Conservation (phyloP, 2,888 invertebrate genomes). For the Caenorhabditis wallacei region DNA sequence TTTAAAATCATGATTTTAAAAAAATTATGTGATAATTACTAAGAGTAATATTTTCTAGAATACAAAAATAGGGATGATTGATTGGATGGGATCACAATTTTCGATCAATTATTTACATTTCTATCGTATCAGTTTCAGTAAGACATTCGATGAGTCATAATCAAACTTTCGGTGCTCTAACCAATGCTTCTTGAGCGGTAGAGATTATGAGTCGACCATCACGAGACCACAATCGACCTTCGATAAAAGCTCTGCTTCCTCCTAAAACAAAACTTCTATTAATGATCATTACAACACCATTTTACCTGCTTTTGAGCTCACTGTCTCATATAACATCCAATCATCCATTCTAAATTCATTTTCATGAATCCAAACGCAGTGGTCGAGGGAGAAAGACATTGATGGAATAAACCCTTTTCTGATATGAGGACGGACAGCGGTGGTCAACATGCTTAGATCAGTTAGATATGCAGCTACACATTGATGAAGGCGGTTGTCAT, state of each 20-base stretch:
- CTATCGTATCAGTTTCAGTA: background rate
- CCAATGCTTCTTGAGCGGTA: constrained; percentile 72
- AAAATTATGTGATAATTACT: too few species aligned
- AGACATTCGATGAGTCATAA: background rate
- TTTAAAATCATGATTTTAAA: too few species aligned
- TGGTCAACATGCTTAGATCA: constrained; percentile 67
- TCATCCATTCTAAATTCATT: constrained; percentile 75
- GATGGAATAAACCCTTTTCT: constrained; percentile 75
- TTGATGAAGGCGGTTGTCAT: constrained; percentile 67
- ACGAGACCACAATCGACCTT: constrained; percentile 76
- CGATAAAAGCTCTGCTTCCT: constrained; percentile 73
- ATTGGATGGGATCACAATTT: too few species aligned
- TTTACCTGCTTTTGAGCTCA: constrained; percentile 71
- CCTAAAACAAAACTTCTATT: constrained; percentile 4
- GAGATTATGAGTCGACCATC: constrained; percentile 76
- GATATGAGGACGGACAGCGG: constrained; percentile 75
- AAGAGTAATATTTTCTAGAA: too few species aligned
- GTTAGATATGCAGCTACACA: constrained; percentile 70
- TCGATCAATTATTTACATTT: too few species aligned
- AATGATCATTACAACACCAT: background rate
- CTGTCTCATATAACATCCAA: constrained; percentile 79
- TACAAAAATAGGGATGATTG: too few species aligned
- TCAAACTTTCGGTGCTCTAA: constrained; percentile 55
- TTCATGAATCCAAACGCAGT: constrained; percentile 77
- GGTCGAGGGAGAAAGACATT: constrained; percentile 77